phyloP scores from a whole-genome alignment of 2,888 invertebrate species.

The Cerastoderma edule region DNA sequence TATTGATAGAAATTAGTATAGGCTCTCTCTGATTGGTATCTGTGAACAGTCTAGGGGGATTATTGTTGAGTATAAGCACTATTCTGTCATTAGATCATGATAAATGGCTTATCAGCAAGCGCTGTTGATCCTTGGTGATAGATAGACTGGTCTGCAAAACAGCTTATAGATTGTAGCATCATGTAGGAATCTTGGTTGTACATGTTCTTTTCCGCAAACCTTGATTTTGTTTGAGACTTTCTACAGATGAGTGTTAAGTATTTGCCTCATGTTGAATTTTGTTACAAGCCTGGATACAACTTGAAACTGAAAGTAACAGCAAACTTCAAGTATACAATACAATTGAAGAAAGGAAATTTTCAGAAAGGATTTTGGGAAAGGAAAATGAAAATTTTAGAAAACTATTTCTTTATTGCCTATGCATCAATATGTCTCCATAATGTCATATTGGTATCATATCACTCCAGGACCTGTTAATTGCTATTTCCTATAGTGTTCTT shows the following conservation, averaged over 20 bases:
- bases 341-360: not conserved
- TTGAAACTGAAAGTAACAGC: too few species aligned
- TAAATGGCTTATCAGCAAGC: constrained; percentile 20
- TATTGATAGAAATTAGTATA: not conserved
- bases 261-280: too few species aligned
- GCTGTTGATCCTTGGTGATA: not conserved
- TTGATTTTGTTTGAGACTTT: not conserved
- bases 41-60: not conserved
- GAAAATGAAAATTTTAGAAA: not conserved
- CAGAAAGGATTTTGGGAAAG: not conserved
- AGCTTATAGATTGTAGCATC: not conserved
- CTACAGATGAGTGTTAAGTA: not conserved
- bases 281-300: too few species aligned
- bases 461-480: too few species aligned
- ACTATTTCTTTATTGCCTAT: constrained; percentile 1
- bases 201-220: too few species aligned
- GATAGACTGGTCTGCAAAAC: constrained; percentile 2
- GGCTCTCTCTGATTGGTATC: not conserved
- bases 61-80: constrained; percentile 1
- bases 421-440: too few species aligned
- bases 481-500: too few species aligned
- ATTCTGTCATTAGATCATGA: constrained; percentile 15
- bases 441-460: too few species aligned
- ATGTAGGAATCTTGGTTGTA: too few species aligned
- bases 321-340: too few species aligned